Percentiles rank a stretch among this genome's conserved stretches.
Evolutionary conservation across 2,888 invertebrate genomes (phyloP).

Genomic region (Petrophora chlorosata): DNA sequence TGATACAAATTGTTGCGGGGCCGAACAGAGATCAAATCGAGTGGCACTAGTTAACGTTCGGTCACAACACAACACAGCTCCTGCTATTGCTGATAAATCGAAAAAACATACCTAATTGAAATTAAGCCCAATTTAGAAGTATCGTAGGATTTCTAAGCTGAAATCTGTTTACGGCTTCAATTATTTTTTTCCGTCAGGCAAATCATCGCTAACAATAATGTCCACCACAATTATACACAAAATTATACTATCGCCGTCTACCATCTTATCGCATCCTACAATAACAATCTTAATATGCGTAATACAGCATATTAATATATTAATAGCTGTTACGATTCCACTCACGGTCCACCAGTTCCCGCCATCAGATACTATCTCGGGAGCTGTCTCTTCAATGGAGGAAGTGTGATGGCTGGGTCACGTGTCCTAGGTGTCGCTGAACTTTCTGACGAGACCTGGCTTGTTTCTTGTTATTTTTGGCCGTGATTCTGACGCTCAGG

Average conservation of each 20-base stretch:
- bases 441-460: slow-evolving; percentile 33
- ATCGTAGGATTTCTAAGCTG: no score
- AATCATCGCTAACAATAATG: no score
- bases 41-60: no score
- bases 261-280: neutral
- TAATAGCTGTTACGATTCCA: slow-evolving; percentile 19
- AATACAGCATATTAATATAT: slow-evolving; percentile 4
- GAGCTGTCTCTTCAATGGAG: slow-evolving; percentile 15
- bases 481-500: slow-evolving; percentile 50
- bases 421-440: slow-evolving; percentile 40
- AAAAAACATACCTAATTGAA: no score
- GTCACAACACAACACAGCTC: no score
- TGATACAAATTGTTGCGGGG: no score
- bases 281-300: slow-evolving; percentile 9
- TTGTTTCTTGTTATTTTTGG: slow-evolving; percentile 52
- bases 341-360: slow-evolving; percentile 25
- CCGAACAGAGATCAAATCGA: no score
- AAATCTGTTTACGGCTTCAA: no score
- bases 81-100: no score
- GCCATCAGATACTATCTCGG: slow-evolving; percentile 33
- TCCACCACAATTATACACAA: no score
- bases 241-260: slow-evolving; percentile 4
- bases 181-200: no score
- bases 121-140: no score
- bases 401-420: slow-evolving; percentile 26